A percentile compares a stretch with the other conserved stretches of the same genome.
Evolutionary conservation across 1,140 invertebrate genomes (phyloP).

Genomic region (Hetaerina americana): DNA sequence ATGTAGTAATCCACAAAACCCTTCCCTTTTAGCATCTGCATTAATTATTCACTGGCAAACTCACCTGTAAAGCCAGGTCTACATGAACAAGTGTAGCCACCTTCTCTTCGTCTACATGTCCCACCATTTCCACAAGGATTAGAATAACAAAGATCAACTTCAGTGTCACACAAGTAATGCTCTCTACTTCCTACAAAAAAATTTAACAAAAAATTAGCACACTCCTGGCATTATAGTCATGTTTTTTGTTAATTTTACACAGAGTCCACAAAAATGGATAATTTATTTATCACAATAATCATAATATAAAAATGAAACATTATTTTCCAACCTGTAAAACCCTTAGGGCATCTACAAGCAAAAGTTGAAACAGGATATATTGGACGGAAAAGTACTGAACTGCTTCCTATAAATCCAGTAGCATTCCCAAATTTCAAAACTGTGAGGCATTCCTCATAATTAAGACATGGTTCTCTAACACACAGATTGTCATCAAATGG

Average conservation of each 20-base stretch:
- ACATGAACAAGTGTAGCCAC: constrained; percentile 88
- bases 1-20: constrained; percentile 6
- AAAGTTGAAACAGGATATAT: constrained; percentile 93
- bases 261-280: background rate
- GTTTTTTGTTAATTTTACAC: background rate
- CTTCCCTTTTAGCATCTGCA: constrained; percentile 12
- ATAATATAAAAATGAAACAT: background rate
- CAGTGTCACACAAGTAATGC: constrained; percentile 89
- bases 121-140: constrained; percentile 86
- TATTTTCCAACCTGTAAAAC: constrained; percentile 53
- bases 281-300: background rate
- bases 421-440: constrained; percentile 89
- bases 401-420: constrained; percentile 80
- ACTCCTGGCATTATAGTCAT: background rate
- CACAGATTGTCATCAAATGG: constrained; percentile 97
- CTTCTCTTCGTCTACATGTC: constrained; percentile 72
- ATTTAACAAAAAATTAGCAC: constrained; percentile 8
- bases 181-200: constrained; percentile 58
- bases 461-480: constrained; percentile 87
- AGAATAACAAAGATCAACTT: constrained; percentile 95
- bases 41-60: too few species aligned
- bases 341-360: constrained; percentile 73
- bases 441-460: constrained; percentile 87
- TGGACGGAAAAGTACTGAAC: constrained; percentile 83
- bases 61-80: constrained; percentile 55